These are phyloP conservation scores for Lasioglossum leucozonium DNA, from an alignment of 2,888 invertebrate species.

Conservation along the genomic window DNA sequence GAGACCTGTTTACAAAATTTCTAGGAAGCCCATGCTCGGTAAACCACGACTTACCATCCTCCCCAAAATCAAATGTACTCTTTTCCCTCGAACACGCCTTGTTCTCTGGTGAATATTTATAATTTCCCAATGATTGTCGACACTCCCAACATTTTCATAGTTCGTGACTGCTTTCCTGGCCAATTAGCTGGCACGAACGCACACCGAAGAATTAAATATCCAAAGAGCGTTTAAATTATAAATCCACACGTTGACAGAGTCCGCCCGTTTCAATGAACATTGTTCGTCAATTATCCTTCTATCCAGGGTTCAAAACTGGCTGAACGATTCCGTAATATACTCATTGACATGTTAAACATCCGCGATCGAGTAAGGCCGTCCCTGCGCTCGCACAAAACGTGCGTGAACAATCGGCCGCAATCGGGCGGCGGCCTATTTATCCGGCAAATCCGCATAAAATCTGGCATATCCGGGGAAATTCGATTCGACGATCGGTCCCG, in stretches of 20 bases:
- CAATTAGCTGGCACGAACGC: background rate
- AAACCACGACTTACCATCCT: no score
- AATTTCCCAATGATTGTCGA: background rate
- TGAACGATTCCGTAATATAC: background rate
- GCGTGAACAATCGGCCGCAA: conserved; percentile 31
- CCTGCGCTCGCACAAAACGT: conserved; percentile 1
- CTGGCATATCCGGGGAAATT: conserved; percentile 38
- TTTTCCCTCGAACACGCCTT: no score
- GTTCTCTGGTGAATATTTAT: background rate
- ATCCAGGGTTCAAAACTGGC: background rate
- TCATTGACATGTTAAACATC: conserved; percentile 19
- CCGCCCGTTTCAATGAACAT: background rate
- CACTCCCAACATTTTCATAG: background rate
- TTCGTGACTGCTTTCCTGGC: background rate
- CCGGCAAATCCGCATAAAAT: conserved; percentile 56
- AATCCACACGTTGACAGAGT: background rate
- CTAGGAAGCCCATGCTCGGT: no score
- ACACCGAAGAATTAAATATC: background rate
- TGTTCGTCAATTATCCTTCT: background rate
- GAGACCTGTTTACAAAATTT: no score
- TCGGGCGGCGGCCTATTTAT: conserved; percentile 31
- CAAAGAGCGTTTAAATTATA: background rate
- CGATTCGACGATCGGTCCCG: conserved; percentile 45
- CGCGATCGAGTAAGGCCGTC: background rate
- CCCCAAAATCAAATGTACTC: no score